Evolutionary conservation across 2,888 invertebrate genomes (phyloP).

Genomic region (Chironomus tentans): DNA sequence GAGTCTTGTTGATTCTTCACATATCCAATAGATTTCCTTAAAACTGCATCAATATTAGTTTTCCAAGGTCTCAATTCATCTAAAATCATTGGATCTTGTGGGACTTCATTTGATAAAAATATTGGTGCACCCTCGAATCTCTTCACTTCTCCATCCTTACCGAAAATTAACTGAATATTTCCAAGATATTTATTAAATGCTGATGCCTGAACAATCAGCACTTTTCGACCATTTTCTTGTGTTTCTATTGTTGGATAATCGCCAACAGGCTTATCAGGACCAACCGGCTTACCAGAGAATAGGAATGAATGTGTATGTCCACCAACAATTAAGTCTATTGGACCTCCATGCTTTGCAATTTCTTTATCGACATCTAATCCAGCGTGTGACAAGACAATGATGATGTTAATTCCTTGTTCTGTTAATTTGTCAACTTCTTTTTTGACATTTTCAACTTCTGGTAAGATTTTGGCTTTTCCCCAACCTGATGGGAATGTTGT

Average conservation of each 20-base stretch:
- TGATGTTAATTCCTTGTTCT: slow-evolving; percentile 59
- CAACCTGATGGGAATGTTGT: slow-evolving; percentile 58
- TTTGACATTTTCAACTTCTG: slow-evolving; percentile 57
- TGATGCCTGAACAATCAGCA: slow-evolving; percentile 60
- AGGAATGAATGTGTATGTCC: slow-evolving; percentile 75
- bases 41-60: slow-evolving; percentile 47
- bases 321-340: slow-evolving; percentile 75
- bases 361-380: slow-evolving; percentile 59
- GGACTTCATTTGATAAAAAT: slow-evolving; percentile 52
- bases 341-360: slow-evolving; percentile 55
- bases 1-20: slow-evolving; percentile 50
- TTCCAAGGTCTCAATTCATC: slow-evolving; percentile 52
- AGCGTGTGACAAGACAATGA: slow-evolving; percentile 73
- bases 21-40: slow-evolving; percentile 48
- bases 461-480: slow-evolving; percentile 55
- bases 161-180: slow-evolving; percentile 60
- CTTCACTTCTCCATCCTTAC: slow-evolving; percentile 54
- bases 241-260: slow-evolving; percentile 63
- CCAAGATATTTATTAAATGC: slow-evolving; percentile 71
- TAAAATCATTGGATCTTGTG: slow-evolving; percentile 50
- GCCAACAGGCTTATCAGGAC: slow-evolving; percentile 49
- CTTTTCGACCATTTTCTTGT: slow-evolving; percentile 41
- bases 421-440: slow-evolving; percentile 54
- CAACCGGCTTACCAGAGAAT: slow-evolving; percentile 52
- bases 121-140: slow-evolving; percentile 66